Evolutionary conservation across 2,113 vertebrate genomes (phyloP), one percentile per base, ranked within the genome.

Genomic region (Lipotes vexillifer): DNA sequence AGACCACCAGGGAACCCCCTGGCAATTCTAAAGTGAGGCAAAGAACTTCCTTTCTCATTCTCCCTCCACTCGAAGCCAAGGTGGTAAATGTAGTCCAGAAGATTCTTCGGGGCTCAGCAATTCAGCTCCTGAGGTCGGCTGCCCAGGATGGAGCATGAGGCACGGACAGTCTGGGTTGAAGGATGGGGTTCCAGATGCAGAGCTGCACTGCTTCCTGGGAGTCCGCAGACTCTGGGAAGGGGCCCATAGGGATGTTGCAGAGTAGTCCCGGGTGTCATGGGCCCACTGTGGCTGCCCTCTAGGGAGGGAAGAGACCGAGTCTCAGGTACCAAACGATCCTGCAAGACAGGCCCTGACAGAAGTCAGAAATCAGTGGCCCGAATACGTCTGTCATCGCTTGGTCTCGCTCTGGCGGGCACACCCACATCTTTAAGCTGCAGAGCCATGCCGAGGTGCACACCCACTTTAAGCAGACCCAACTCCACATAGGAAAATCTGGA

Each of bases 181-280:
- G 57, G 27, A 18, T 14, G 33, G 41, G 13, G 8, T 1, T 86
- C 59, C 25, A 18, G 15, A n/a, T 25, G 6, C 33, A n/a, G 57
- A 93, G 27, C 1, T 6, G 0, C 59, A 0, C 59, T 80, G 3
- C 46, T 31, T 59, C 68, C 14, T 4, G 11, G 68, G 46, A 36
- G 11, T n/a, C 59, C 14, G 2, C 14, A 12, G 0, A 31, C 44
- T 15, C 23, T 0, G 1, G 6, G 44, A 18, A 78, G 5, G 7
- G 63, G 10, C 55, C 41, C 1, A 2, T 0, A 3, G 1, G 21
- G 44, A 4, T 38, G 49, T 8, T 0, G 5, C 5, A 0, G 4
- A 4, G 18, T 49, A 41, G 72, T 18, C 71, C 27, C 1, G 0
- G 74, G 38, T 21, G 55, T 82, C 80, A 10, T 2, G 20, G 55